These are phyloP conservation scores for Typhlichthys subterraneus DNA, from an alignment of 2,797 vertebrate species.

Conservation along the genomic window DNA sequence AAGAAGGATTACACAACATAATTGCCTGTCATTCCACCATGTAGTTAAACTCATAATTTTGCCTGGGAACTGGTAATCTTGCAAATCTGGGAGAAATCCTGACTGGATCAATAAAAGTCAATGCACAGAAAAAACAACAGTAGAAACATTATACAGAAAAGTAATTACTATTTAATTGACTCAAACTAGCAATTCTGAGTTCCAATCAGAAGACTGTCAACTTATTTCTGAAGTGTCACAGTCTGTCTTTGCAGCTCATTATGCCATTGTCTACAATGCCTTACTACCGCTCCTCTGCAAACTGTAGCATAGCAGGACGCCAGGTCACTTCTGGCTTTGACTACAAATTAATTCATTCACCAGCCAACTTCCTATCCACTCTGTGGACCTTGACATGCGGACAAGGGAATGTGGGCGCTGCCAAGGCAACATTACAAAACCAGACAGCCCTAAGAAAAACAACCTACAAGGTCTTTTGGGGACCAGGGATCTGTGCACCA, in stretches of 20 bases:
- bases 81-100: not conserved
- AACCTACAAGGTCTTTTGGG: conserved; percentile 50
- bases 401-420: conserved; percentile 42
- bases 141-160: not conserved
- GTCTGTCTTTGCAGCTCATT: no score
- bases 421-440: conserved; percentile 47
- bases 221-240: not conserved
- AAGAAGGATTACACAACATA: no score
- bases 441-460: conserved; percentile 52
- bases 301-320: not conserved
- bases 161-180: no score
- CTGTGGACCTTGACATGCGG: conserved; percentile 48
- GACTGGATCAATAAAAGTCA: not conserved
- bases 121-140: not conserved
- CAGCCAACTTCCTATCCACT: conserved; percentile 24
- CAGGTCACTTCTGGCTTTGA: conserved; percentile 16
- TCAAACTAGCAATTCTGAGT: not conserved
- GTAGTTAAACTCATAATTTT: no score
- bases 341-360: conserved; percentile 33
- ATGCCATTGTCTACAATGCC: no score
- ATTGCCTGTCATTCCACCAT: no score
- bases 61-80: not conserved
- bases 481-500: conserved; percentile 35
- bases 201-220: not conserved
- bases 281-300: not conserved